A percentile compares a stretch with the other conserved stretches of the same genome.
These are phyloP conservation scores for Peromyscus melanophrys DNA, from an alignment of 2,797 vertebrate genomes.

Conservation along the genomic window DNA sequence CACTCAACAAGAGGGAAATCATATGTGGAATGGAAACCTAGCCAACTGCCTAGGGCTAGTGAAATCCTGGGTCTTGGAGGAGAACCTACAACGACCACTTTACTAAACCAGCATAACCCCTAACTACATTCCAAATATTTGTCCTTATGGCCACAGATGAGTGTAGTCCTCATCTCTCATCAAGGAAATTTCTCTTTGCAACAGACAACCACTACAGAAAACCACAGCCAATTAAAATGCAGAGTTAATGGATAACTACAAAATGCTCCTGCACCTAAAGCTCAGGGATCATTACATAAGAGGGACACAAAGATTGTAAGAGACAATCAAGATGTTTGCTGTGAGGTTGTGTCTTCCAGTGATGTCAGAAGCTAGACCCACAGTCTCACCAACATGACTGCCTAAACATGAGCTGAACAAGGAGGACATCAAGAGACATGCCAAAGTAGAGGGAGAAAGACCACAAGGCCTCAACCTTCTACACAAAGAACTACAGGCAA, in stretches of 20 bases:
- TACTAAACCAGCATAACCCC: background rate
- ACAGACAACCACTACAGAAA: background rate
- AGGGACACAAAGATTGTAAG: background rate
- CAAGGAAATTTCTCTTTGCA: background rate
- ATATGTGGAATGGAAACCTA: background rate
- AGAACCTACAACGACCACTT: background rate
- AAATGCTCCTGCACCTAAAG: background rate
- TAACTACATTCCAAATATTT: background rate
- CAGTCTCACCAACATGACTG: background rate
- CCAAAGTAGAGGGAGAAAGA: background rate
- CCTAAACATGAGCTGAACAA: background rate
- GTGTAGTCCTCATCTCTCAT: background rate
- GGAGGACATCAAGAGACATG: background rate
- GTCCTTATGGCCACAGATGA: background rate
- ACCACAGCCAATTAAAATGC: background rate
- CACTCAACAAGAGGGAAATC: background rate
- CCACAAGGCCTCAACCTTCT: background rate
- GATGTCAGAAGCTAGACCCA: background rate
- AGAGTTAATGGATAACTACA: background rate
- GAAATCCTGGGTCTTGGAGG: background rate
- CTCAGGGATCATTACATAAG: background rate
- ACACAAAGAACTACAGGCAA: background rate
- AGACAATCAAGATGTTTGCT: background rate
- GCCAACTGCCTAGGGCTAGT: background rate
- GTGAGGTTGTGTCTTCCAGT: background rate